Base-by-base conservation (phyloP, 2,888 invertebrate species). In the Pyrocoelia pectoralis region DNA sequence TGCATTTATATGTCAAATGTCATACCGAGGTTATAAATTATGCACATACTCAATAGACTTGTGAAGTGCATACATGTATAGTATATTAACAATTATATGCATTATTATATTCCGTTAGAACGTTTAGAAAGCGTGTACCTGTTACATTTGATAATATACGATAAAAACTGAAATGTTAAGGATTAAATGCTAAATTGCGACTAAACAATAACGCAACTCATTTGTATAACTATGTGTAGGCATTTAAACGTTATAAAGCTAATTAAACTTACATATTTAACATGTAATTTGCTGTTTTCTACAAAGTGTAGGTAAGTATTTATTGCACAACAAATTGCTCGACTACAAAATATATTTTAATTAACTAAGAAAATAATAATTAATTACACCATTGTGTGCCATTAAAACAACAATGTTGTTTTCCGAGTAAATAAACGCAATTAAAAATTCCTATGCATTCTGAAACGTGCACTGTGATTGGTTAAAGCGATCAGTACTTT, bases 1-100 rank as follows among this genome's bases (percentile, higher is more conserved):
- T 65, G 71, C 72, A 76, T 76, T 75, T 76, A 75, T 68, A 72
- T 76, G 74, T 75, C 73, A 68, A 46, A 65, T 66, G 61, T 64
- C 68, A 66, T 63, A 70, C 54, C 49, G 68, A 65, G 56, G 50
- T 62, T 71, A 74, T 75, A 73, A 75, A 74, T 75, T 74, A 75
- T 75, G 66, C 68, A 64, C 65, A 72, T 71, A 70, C 69, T 59
- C 65, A 65, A 54, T 69, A 59, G 60, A 55, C 41, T 60, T 60
- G 49, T 50, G 54, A 54, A 54, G 60, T 53, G 29, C 54, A 59
- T 59, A 43, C 46, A 60, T 60, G 48, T 60, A 18, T 54, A 54
- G 48, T 60, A 14, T 53, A 60, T 54, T 54, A 60, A 49, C 60
- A 60, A 60, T 60, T 60, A 60, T 49, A 50, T 50, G 14, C 50